Percentiles rank a stretch among this genome's conserved stretches.
Evolutionary conservation across 2,113 vertebrate species (phyloP).

Genomic region (Ptilorrhoa leucosticta): DNA sequence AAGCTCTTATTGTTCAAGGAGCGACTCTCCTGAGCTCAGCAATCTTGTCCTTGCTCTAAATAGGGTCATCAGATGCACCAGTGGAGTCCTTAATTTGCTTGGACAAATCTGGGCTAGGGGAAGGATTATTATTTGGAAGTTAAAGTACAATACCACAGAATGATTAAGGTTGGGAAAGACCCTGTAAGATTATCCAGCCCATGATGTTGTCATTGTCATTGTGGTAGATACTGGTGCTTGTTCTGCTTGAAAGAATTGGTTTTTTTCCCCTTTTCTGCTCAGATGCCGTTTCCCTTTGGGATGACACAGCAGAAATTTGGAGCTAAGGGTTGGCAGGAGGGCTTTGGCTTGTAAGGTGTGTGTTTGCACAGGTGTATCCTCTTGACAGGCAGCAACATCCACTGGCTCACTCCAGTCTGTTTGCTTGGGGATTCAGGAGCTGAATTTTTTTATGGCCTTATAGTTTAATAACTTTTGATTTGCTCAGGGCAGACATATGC

Average conservation of each 20-base stretch:
- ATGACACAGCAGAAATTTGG: not conserved
- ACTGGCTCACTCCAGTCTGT: not conserved
- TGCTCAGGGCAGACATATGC: not conserved
- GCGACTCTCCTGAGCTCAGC: not conserved
- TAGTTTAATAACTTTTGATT: not conserved
- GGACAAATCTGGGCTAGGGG: not conserved
- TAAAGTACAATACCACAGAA: not conserved
- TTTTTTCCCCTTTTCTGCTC: not conserved
- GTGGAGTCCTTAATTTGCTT: not conserved
- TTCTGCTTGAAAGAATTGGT: not conserved
- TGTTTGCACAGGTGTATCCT: not conserved
- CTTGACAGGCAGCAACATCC: not conserved
- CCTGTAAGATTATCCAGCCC: not conserved
- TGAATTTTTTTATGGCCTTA: not conserved
- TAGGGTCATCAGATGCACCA: not conserved
- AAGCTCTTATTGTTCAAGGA: not conserved
- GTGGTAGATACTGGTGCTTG: not conserved
- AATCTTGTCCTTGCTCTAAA: not conserved
- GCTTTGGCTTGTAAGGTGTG: not conserved
- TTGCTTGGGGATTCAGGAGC: not conserved
- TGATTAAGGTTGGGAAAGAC: not conserved
- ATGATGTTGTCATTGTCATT: not conserved
- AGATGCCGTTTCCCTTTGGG: not conserved
- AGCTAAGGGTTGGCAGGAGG: not conserved
- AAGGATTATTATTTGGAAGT: not conserved